Evolutionary conservation across 2,888 invertebrate species (phyloP).

Genomic region (Temnothorax rugatulus): DNA sequence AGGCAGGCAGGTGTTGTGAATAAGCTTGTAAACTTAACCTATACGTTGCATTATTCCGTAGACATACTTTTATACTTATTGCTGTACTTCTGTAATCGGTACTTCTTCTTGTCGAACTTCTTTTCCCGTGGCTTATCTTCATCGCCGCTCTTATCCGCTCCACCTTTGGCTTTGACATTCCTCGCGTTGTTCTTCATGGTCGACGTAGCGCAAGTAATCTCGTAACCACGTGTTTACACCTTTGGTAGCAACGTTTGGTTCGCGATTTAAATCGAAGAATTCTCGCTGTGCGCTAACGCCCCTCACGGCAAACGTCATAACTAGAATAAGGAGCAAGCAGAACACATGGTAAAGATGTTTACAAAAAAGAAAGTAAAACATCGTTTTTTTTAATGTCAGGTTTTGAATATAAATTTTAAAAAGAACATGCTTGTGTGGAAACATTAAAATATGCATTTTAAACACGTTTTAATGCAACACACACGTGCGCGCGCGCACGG

Average conservation of each 20-base stretch:
- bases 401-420: not conserved
- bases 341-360: not conserved
- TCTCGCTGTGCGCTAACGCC: not conserved
- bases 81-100: conserved; percentile 90
- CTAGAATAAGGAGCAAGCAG: not conserved
- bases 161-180: not conserved
- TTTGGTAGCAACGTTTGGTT: not conserved
- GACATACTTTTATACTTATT: conserved; percentile 89
- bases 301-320: not conserved
- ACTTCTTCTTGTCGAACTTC: conserved; percentile 90
- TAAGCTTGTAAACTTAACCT: conserved; percentile 70
- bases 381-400: not conserved
- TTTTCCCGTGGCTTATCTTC: conserved; percentile 85
- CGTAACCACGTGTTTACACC: not conserved
- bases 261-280: not conserved
- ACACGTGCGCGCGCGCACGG: too few relatives aligned
- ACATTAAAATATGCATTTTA: not conserved
- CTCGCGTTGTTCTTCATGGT: conserved; percentile 50
- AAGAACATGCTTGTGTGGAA: not conserved
- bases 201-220: not conserved
- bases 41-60: not conserved
- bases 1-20: conserved; percentile 40
- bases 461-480: not conserved
- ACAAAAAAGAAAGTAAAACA: not conserved
- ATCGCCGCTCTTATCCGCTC: not conserved